These are phyloP conservation scores for Schizothorax lantsangensis DNA, from an alignment of 2,797 vertebrate genomes.

Conservation along the genomic window DNA sequence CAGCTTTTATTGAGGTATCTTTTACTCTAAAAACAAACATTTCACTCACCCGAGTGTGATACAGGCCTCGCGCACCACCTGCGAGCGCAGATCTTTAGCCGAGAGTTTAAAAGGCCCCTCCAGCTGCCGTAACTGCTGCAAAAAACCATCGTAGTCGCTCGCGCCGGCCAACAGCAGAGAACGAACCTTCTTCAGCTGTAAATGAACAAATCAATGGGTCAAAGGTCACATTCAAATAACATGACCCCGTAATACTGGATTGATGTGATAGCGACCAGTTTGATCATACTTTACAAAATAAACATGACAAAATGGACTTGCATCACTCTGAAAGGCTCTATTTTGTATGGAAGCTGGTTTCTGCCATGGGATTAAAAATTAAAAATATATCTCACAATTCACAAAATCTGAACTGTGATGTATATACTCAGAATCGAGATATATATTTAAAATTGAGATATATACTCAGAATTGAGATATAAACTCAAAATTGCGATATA, in stretches of 20 bases:
- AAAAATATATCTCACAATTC: too few relatives aligned
- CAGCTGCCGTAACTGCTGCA: slow-evolving; percentile 88
- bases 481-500: background rate
- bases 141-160: slow-evolving; percentile 87
- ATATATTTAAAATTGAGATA: too few relatives aligned
- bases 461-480: background rate
- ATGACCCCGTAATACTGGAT: background rate
- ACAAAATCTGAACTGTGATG: too few relatives aligned
- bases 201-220: background rate
- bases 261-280: background rate
- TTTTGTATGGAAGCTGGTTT: background rate
- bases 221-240: background rate
- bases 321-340: too few relatives aligned
- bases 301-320: background rate
- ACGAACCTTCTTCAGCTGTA: slow-evolving; percentile 92
- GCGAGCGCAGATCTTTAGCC: slow-evolving; percentile 92
- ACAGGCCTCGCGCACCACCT: slow-evolving; percentile 94
- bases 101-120: slow-evolving; percentile 93
- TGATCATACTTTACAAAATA: background rate
- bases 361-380: background rate
- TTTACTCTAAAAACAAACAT: background rate
- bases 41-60: slow-evolving; percentile 89
- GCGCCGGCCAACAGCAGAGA: slow-evolving; percentile 92
- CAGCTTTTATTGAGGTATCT: background rate
- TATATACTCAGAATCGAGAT: too few relatives aligned